Conservation (phyloP, 1,140 invertebrate species). For the Lineus longissimus region DNA sequence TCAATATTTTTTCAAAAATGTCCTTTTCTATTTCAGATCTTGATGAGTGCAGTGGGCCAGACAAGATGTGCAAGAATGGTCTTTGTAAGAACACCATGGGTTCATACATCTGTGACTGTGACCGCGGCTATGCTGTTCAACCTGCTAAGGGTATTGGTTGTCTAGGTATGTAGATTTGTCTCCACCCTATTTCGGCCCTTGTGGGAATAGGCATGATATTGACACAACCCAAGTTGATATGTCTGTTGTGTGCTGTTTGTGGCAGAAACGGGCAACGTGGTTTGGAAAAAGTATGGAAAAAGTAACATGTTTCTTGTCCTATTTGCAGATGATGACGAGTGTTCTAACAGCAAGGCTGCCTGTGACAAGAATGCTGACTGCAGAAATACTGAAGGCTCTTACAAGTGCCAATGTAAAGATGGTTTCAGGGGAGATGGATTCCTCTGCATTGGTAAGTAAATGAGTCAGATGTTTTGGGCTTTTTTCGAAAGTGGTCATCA, state of each 20-base stretch:
- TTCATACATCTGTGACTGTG: conserved; percentile 76
- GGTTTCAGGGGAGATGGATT: conserved; percentile 47
- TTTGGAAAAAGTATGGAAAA: background rate
- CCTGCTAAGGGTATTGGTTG: conserved; percentile 46
- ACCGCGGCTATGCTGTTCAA: conserved; percentile 66
- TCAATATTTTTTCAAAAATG: background rate
- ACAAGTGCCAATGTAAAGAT: conserved; percentile 46
- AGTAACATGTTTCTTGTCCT: background rate
- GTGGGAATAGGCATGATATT: no score
- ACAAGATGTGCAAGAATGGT: conserved; percentile 68
- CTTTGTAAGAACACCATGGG: conserved; percentile 79
- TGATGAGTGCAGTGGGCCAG: conserved; percentile 62
- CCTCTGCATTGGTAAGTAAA: conserved; percentile 40
- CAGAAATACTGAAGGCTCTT: conserved; percentile 64
- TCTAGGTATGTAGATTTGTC: conserved; percentile 38
- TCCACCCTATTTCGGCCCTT: no score
- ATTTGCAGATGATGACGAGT: conserved; percentile 76
- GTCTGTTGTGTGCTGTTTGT: no score
- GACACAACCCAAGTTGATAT: no score
- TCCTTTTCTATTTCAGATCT: conserved; percentile 55
- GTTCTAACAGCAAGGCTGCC: conserved; percentile 67
- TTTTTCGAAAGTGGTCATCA: no score
- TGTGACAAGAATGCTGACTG: conserved; percentile 79
- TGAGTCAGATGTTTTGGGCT: no score
- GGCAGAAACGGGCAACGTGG: no score